Conservation (phyloP, 2,797 vertebrate genomes). For the Scyliorhinus canicula region DNA sequence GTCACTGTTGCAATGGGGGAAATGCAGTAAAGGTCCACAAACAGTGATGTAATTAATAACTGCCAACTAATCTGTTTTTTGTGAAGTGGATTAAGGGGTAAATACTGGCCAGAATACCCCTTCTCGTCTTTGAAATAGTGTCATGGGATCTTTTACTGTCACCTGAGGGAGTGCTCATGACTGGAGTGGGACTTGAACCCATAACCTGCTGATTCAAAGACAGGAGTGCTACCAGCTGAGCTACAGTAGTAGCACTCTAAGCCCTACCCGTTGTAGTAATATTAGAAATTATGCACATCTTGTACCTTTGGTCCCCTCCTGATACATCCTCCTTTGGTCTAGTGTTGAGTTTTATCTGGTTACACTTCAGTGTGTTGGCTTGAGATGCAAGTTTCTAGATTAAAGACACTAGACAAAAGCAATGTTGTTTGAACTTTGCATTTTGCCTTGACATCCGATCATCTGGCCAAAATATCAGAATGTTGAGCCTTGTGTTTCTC, state of each 20-base stretch:
- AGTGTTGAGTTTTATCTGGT: not conserved
- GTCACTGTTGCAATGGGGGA: too few species aligned
- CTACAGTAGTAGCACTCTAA: not conserved
- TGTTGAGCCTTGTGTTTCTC: not conserved
- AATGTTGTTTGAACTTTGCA: not conserved
- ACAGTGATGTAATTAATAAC: too few species aligned
- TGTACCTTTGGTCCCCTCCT: not conserved
- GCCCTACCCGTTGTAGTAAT: not conserved
- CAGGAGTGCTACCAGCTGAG: too few species aligned
- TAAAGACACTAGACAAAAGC: not conserved
- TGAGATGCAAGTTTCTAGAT: not conserved
- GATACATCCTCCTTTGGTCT: not conserved
- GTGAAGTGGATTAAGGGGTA: too few species aligned
- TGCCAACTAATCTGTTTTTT: too few species aligned
- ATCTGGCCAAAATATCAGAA: not conserved
- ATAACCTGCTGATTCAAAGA: too few species aligned
- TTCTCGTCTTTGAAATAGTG: too few species aligned
- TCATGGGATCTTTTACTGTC: too few species aligned
- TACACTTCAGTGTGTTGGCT: not conserved
- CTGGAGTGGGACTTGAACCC: too few species aligned
- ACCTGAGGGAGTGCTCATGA: too few species aligned
- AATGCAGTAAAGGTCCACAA: too few species aligned
- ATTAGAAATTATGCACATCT: not conserved
- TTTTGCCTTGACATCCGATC: not conserved
- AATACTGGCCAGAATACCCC: too few species aligned